Conservation (phyloP, 1,140 invertebrate genomes). For the Monomorium pharaonis region DNA sequence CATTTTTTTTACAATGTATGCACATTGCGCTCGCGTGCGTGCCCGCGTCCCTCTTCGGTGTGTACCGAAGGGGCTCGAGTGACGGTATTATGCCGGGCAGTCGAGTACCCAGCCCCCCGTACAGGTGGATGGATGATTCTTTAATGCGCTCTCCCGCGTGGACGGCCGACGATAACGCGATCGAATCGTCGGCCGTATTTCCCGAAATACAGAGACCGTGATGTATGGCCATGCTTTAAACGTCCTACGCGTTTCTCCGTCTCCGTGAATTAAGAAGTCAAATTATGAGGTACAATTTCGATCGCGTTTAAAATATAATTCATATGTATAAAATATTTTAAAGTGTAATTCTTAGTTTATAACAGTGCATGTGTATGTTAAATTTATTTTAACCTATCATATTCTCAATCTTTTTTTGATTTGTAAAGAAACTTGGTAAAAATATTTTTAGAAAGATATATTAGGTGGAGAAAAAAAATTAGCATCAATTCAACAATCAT, state of each 20-base stretch:
- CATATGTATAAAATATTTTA: too few relatives aligned
- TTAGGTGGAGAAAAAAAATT: too few relatives aligned
- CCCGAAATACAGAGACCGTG: background rate
- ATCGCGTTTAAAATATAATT: background rate
- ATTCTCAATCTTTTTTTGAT: too few relatives aligned
- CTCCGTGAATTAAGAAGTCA: background rate
- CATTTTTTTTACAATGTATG: conserved; percentile 67
- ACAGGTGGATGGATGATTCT: conserved; percentile 60
- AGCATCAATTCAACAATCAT: too few relatives aligned
- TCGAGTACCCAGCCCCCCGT: conserved; percentile 37
- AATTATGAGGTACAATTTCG: background rate
- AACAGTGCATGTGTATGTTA: too few relatives aligned
- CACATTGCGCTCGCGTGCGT: conserved; percentile 66
- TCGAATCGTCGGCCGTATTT: conserved; percentile 13
- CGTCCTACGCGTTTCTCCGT: background rate
- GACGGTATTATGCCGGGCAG: conserved; percentile 67
- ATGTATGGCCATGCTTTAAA: background rate
- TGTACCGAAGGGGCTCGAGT: conserved; percentile 66
- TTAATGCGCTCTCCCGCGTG: conserved; percentile 52
- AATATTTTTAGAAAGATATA: too few relatives aligned
- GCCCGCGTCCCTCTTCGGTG: conserved; percentile 32
- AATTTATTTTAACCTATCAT: too few relatives aligned
- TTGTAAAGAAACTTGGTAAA: too few relatives aligned
- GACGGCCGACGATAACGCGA: conserved; percentile 24
- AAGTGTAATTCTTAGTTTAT: too few relatives aligned